A percentile compares a stretch with the other conserved stretches of the same genome.
Conservation (phyloP, 2,888 invertebrate species). For the Zaprionus bogoriensis region DNA sequence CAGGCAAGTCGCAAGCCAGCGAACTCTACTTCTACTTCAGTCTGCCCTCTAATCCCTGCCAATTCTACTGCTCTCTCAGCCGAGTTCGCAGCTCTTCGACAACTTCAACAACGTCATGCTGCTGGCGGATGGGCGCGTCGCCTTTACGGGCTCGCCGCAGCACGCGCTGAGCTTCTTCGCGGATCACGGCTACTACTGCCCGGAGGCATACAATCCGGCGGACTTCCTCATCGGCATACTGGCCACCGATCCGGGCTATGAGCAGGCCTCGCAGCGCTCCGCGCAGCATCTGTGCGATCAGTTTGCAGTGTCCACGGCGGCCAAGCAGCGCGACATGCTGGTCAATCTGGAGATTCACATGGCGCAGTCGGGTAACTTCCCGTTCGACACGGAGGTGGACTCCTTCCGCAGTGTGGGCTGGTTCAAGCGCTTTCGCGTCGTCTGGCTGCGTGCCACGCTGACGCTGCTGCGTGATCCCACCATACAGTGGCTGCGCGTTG, state of each 20-base stretch:
- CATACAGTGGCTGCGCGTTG: conserved; percentile 88
- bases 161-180: conserved; percentile 88
- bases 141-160: conserved; percentile 89
- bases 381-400: conserved; percentile 79
- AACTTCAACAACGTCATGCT: conserved; percentile 92
- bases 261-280: conserved; percentile 87
- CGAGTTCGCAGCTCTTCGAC: conserved; percentile 92
- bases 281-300: conserved; percentile 90
- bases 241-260: conserved; percentile 90
- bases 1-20: conserved; percentile 19
- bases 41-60: background rate
- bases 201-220: conserved; percentile 93
- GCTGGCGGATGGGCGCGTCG: conserved; percentile 93
- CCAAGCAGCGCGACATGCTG: conserved; percentile 89
- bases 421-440: conserved; percentile 88
- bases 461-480: conserved; percentile 91
- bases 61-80: no score
- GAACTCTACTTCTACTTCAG: background rate
- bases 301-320: conserved; percentile 90
- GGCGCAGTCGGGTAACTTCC: conserved; percentile 84
- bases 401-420: conserved; percentile 86
- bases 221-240: conserved; percentile 94
- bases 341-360: conserved; percentile 89
- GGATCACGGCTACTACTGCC: conserved; percentile 90
- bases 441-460: conserved; percentile 89